Percentiles rank a stretch among this genome's conserved stretches.
phyloP scores from a whole-genome alignment of 2,797 vertebrate species.

The Microctenopoma stevenorrisi region DNA sequence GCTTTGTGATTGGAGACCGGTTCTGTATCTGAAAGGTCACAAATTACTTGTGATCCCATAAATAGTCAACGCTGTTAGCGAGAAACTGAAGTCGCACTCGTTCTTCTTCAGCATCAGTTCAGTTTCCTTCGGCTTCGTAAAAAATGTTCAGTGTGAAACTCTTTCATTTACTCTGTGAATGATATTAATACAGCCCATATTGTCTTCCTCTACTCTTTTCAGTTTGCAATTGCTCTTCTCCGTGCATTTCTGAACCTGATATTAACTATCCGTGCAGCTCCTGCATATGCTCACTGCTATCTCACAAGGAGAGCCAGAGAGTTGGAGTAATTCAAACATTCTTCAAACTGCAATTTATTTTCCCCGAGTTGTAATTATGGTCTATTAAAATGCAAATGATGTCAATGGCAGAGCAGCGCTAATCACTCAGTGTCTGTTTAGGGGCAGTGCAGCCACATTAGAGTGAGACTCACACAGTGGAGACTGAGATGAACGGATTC shows the following conservation, averaged over 20 bases:
- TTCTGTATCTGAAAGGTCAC: constrained; percentile 37
- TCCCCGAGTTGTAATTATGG: constrained; percentile 84
- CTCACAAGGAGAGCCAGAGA: constrained; percentile 68
- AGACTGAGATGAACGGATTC: constrained; percentile 69
- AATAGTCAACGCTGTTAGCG: constrained; percentile 6
- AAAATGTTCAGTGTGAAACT: constrained; percentile 29
- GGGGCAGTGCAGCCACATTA: constrained; percentile 77
- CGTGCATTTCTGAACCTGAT: constrained; percentile 52
- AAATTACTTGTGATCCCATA: constrained; percentile 23
- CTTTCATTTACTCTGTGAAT: constrained; percentile 16
- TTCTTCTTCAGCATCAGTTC: constrained; percentile 1
- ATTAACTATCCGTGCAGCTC: constrained; percentile 66
- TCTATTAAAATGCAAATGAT: constrained; percentile 88
- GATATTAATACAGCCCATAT: constrained; percentile 17
- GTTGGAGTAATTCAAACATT: constrained; percentile 82
- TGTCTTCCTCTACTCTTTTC: constrained; percentile 27
- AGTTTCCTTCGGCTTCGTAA: constrained; percentile 6
- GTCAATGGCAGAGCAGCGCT: constrained; percentile 80
- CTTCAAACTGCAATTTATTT: constrained; percentile 85
- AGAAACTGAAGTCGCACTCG: not conserved
- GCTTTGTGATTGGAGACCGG: constrained; percentile 29
- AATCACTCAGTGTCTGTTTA: constrained; percentile 84
- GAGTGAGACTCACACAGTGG: constrained; percentile 59
- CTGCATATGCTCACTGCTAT: constrained; percentile 73
- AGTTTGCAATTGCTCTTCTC: constrained; percentile 29